phyloP scores from a whole-genome alignment of 2,797 vertebrate genomes.

The Lutjanus campechanus region DNA sequence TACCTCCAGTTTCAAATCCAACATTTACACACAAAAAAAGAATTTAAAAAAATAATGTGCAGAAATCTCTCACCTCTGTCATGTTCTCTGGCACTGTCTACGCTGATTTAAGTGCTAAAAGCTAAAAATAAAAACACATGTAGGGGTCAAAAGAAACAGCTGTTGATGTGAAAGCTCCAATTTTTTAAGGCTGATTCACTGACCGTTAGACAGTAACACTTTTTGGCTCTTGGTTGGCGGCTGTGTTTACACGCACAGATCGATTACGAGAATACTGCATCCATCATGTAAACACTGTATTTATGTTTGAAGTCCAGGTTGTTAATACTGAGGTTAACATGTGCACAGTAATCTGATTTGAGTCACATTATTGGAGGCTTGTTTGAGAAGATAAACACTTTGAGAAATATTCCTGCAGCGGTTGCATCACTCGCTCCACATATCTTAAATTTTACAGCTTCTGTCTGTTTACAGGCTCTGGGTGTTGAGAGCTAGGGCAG shows the following conservation, averaged over 20 bases:
- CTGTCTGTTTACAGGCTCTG: conserved; percentile 16
- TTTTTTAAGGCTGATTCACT: conserved; percentile 82
- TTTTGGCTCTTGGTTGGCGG: conserved; percentile 62
- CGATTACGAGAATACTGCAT: conserved; percentile 34
- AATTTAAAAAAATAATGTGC: conserved; percentile 66
- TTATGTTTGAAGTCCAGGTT: background rate
- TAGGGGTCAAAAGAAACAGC: conserved; percentile 56
- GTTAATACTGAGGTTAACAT: conserved; percentile 20
- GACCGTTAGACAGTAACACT: conserved; percentile 69
- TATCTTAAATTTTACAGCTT: conserved; percentile 16
- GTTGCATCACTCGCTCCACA: conserved; percentile 5
- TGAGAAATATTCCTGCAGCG: background rate
- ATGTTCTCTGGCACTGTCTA: conserved; percentile 69
- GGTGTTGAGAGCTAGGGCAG: background rate
- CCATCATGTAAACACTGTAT: conserved; percentile 41
- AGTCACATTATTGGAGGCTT: background rate
- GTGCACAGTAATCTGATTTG: background rate
- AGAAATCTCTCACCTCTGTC: conserved; percentile 70
- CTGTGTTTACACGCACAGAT: conserved; percentile 72
- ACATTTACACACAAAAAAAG: conserved; percentile 52
- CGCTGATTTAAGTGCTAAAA: conserved; percentile 84
- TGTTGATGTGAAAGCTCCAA: conserved; percentile 58
- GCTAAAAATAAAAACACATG: conserved; percentile 52
- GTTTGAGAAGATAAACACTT: conserved; percentile 25
- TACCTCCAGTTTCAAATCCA: conserved; percentile 78